Evolutionary conservation across 1,140 invertebrate species (phyloP).

Genomic region (Neodiprion lecontei): DNA sequence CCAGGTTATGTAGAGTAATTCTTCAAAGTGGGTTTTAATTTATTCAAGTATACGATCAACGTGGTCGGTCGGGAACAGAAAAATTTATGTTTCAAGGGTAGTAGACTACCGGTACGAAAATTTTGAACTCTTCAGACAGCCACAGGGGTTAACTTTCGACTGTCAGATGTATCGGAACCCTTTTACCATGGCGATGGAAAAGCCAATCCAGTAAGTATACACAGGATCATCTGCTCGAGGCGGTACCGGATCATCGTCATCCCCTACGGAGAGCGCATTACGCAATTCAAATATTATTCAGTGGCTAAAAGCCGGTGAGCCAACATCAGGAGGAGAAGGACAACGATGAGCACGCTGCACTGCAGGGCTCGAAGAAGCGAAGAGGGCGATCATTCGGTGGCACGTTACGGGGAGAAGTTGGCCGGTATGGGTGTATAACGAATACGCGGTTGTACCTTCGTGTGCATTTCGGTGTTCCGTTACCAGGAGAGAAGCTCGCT

Average conservation of each 20-base stretch:
- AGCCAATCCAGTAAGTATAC: conserved; percentile 47
- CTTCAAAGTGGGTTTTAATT: too few species aligned
- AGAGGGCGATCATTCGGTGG: conserved; percentile 31
- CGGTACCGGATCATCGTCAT: conserved; percentile 29
- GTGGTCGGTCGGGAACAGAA: too few species aligned
- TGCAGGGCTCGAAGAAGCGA: conserved; percentile 32
- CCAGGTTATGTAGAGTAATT: too few species aligned
- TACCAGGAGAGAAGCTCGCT: too few species aligned
- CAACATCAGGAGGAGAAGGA: conserved; percentile 32
- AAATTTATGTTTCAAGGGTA: too few species aligned
- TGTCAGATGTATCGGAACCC: background rate
- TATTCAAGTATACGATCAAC: too few species aligned
- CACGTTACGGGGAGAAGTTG: conserved; percentile 37
- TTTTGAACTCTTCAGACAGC: too few species aligned
- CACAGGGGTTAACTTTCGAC: too few species aligned
- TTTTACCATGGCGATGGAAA: background rate
- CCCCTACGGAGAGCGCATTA: conserved; percentile 49
- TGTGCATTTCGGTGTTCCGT: too few species aligned
- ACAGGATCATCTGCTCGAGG: conserved; percentile 51
- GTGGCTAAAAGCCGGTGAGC: conserved; percentile 59
- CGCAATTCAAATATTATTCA: conserved; percentile 64
- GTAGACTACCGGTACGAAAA: too few species aligned
- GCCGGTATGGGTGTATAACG: too few species aligned
- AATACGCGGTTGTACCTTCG: too few species aligned
- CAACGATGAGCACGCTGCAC: conserved; percentile 29